Conservation (phyloP, 2,113 vertebrate genomes). For the Dicentrarchus labrax region DNA sequence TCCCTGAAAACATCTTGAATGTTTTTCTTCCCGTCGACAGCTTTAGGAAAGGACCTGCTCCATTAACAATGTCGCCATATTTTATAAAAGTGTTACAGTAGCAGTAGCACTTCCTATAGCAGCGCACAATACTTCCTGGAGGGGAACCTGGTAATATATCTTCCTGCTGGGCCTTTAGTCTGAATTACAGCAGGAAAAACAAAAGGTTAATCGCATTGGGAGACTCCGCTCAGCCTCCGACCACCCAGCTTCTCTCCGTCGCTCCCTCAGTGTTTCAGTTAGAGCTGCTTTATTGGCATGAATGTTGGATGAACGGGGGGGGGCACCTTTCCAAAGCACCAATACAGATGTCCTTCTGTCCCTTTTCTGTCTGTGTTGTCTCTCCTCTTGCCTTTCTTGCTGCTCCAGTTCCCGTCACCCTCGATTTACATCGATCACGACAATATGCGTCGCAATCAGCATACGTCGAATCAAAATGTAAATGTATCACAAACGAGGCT, state of each 20-base stretch:
- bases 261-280: constrained; percentile 26
- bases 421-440: constrained; percentile 30
- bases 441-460: constrained; percentile 20
- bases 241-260: constrained; percentile 61
- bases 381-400: neutral
- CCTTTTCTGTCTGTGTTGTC: neutral
- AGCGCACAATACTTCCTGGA: constrained; percentile 31
- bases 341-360: neutral
- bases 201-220: constrained; percentile 69
- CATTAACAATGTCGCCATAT: constrained; percentile 53
- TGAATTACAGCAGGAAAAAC: constrained; percentile 66
- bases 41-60: constrained; percentile 29
- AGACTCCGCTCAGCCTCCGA: constrained; percentile 54
- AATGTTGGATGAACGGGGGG: constrained; percentile 24
- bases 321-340: neutral
- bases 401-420: constrained; percentile 6
- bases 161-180: constrained; percentile 63
- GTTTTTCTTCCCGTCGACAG: neutral
- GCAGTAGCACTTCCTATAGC: constrained; percentile 38
- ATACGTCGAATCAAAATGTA: constrained; percentile 40
- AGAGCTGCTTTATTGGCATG: constrained; percentile 49
- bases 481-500: constrained; percentile 20
- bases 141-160: constrained; percentile 49
- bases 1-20: constrained; percentile 17
- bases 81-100: constrained; percentile 45